Evolutionary conservation across 1,140 invertebrate species (phyloP), one percentile per base, ranked within the genome.

Genomic region (Penaeus vannamei): DNA sequence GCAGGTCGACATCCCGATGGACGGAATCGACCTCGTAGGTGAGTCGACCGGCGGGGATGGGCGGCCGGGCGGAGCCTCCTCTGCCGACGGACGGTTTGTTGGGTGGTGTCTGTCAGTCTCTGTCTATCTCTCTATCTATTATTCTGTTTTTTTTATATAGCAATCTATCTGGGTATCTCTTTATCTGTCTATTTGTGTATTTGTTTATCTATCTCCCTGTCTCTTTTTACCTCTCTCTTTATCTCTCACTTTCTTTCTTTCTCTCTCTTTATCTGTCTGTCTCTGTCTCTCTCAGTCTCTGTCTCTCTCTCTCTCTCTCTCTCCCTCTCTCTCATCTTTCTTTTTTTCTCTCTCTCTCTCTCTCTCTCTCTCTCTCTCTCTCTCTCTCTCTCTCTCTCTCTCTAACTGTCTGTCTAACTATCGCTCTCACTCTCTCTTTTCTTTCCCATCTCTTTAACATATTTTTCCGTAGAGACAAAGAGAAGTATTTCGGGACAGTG

Each of bases 21-120:
- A 97, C 93, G 97, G 97, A 76, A 97, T 97, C 96, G 97, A 98
- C 93, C 97, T 97, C 92, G 97, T 96, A 7, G 97, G 97, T 94
- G 96, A 97, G 93, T 97, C 26, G 19, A 17, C 64, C n/a, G 66
- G 66, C 1, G 53, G 53, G 0, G 53, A 53, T 53, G 53, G 53
- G 53, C 12, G 53, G 53, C 4, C 10, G 53, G 1, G 5, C 1
- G 10, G 53, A 17, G 10, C 53, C 17, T 72, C 14, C 17, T 22
- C 66, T 17, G 1, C 19, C 7, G 32, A 0, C 66, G 19, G 12
- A 17, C 53, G 53, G 53, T 53, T 53, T 53, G 53, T 53, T 12
- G 5, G 14, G 53, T 32, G n/a, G 1, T 32, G 20, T 72, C 22
- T 72, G 12, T 72, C 19, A 72, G 10, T 72, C 66, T 29, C 14